Base-by-base conservation (phyloP, 2,797 vertebrate genomes). In the Setipinna tenuifilis region DNA sequence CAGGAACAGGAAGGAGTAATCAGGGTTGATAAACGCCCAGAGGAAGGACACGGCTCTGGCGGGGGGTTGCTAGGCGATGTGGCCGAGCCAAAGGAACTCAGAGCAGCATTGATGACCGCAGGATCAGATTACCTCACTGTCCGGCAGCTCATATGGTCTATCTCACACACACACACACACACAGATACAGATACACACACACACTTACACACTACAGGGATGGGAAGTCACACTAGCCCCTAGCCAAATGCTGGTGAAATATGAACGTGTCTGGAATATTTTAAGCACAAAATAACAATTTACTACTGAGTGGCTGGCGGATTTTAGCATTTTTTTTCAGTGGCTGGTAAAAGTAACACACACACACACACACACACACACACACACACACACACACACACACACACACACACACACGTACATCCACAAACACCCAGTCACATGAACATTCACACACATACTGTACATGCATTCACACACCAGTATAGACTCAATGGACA, bases 1-100 rank as follows among this genome's bases (percentile, higher is more conserved):
- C 80, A 62, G 82, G 50, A 28, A 80, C 82, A 89, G 88, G 87
- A 92, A 90, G 85, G 71, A 44, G 81, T 75, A 87, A 83, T 89
- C 83, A 87, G 83, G 84, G 68, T 31, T 84, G 84, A 81, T 59
- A 85, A 90, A 75, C 28, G 68, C 68, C 68, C 68, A 35, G 28
- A 41, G 68, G 68, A 75, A 75, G 68, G 68, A 71, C 65, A 16
- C 65, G 25, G 68, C 28, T 35, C 68, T 75, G 14, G 1, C 12
- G 23, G 7, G 10, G 68, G 68, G 14, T 35, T 75, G 68, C 68
- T 35, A 35, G 16, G 68, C 5, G 28, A 75, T 14, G 28, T 35
- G 1, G 28, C 68, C 17, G 28, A 2, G 68, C 14, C 68, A 31
- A 71, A 17, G 68, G 28, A 71, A 71, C 14, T 35, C 68, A 17